phyloP scores from a whole-genome alignment of 2,888 invertebrate genomes.

The Sylvicola fuscatus region DNA sequence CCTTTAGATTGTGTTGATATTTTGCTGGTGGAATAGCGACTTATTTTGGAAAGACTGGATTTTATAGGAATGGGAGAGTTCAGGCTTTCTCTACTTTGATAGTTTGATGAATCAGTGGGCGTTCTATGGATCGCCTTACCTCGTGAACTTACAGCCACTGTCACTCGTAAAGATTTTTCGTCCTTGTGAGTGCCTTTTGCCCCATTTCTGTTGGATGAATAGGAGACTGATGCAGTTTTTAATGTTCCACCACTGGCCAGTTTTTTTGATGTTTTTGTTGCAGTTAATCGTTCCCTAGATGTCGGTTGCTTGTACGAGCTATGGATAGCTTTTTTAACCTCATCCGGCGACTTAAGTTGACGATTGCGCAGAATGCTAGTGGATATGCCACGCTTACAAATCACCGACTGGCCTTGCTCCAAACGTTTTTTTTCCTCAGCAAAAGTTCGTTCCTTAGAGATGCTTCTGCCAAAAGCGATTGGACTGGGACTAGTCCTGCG shows the following conservation, averaged over 20 bases:
- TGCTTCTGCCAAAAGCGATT: slow-evolving; percentile 25
- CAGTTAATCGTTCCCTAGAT: slow-evolving; percentile 11
- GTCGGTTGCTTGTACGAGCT: slow-evolving; percentile 18
- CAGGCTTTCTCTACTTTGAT: not conserved
- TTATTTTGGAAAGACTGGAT: slow-evolving; percentile 2
- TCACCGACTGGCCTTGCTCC: slow-evolving; percentile 19
- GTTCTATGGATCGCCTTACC: slow-evolving; percentile 10
- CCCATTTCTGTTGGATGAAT: slow-evolving; percentile 17
- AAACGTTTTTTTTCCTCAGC: slow-evolving; percentile 31
- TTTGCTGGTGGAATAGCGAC: not conserved
- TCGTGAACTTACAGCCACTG: slow-evolving; percentile 20
- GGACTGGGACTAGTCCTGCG: slow-evolving; percentile 24
- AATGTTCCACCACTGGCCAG: slow-evolving; percentile 18
- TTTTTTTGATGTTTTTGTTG: slow-evolving; percentile 8
- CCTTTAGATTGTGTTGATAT: slow-evolving; percentile 1
- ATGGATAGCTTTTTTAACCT: slow-evolving; percentile 30
- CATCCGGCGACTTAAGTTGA: slow-evolving; percentile 34
- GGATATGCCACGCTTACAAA: slow-evolving; percentile 18
- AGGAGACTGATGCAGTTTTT: slow-evolving; percentile 23
- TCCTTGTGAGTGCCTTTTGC: slow-evolving; percentile 14
- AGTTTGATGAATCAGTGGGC: slow-evolving; percentile 6
- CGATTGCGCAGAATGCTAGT: slow-evolving; percentile 28
- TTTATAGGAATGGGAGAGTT: not conserved
- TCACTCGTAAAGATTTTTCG: slow-evolving; percentile 25
- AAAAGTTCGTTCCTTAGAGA: slow-evolving; percentile 35